Base-by-base conservation (phyloP, 2,888 invertebrate species). In the Pyralis farinalis region DNA sequence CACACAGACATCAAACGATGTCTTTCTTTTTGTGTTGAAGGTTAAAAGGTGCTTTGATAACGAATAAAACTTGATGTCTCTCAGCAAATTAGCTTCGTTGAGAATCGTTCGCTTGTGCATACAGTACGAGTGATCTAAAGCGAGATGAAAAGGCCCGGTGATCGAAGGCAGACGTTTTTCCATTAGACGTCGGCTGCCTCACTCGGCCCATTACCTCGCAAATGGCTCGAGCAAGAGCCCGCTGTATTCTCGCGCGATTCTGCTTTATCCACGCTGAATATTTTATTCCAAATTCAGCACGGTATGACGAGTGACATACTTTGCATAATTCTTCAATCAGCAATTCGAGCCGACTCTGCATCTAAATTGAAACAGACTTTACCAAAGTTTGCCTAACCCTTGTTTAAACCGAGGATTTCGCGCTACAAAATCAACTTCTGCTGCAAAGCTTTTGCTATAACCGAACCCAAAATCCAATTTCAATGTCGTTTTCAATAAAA, bases 141-240 rank as follows among this genome's bases (percentile, higher is more conserved):
- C 52, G 47, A 50, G 52, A 57, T 63, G 58, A 65, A 61, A 32
- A 64, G 57, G 52, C 60, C 59, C 46, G 48, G 47, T 56, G 71
- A 69, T 71, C 61, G 62, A 53, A 58, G 53, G 56, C 58, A 68
- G 69, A 65, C 65, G 55, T 71, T 74, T 75, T 73, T 71, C 71
- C 73, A 78, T 78, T 74, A 75, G 63, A 57, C 57, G 55, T 58
- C 58, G 61, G 66, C 66, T 60, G 63, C 53, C 61, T 62, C 55
- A 59, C 55, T 57, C 69, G 68, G 56, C 50, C 73, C 74, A 76
- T 79, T 78, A 76, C 71, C 53, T 56, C 65, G 63, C 65, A 76
- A 79, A 79, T 75, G 76, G 69, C 58, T 61, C 60, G 66, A 58
- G 63, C 57, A 58, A 60, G 55, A 65, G 52, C 63, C 53, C 57